A percentile compares a stretch with the other conserved stretches of the same genome.
Evolutionary conservation across 1,140 invertebrate genomes (phyloP).

Genomic region (Adoxophyes honmai): DNA sequence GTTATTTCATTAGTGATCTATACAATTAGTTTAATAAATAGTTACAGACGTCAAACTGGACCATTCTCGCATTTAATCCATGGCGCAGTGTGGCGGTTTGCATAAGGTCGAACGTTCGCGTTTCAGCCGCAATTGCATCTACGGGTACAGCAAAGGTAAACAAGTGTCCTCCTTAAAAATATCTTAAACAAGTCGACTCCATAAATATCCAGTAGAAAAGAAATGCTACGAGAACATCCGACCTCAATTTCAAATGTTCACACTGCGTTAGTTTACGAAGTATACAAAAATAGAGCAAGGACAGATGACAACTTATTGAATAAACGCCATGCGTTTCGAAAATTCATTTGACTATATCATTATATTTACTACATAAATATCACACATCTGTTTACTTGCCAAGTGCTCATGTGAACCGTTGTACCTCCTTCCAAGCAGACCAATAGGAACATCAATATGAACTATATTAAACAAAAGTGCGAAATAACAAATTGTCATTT

Average conservation of each 20-base stretch:
- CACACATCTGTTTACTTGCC: constrained; percentile 39
- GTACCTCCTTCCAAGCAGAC: constrained; percentile 32
- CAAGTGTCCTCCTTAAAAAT: no score
- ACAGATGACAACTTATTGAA: constrained; percentile 36
- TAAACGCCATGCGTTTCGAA: constrained; percentile 48
- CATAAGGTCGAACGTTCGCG: no score
- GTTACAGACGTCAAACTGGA: constrained; percentile 7
- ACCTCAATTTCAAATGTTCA: no score
- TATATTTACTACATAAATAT: constrained; percentile 56
- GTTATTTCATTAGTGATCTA: neutral
- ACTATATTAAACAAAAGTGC: constrained; percentile 18
- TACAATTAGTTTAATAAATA: neutral
- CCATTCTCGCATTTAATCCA: neutral
- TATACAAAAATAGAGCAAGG: constrained; percentile 47
- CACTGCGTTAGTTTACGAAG: constrained; percentile 39
- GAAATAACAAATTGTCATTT: constrained; percentile 8
- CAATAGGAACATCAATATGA: constrained; percentile 40
- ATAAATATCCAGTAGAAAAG: no score
- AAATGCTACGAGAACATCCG: no score
- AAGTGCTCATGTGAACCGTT: constrained; percentile 24
- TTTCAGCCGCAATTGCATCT: no score
- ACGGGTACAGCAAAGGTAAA: no score
- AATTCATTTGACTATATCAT: constrained; percentile 51
- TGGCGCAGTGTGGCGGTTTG: no score
- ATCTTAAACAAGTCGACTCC: no score